Conservation (phyloP, 2,888 invertebrate genomes). For the Athripsodes cinereus region DNA sequence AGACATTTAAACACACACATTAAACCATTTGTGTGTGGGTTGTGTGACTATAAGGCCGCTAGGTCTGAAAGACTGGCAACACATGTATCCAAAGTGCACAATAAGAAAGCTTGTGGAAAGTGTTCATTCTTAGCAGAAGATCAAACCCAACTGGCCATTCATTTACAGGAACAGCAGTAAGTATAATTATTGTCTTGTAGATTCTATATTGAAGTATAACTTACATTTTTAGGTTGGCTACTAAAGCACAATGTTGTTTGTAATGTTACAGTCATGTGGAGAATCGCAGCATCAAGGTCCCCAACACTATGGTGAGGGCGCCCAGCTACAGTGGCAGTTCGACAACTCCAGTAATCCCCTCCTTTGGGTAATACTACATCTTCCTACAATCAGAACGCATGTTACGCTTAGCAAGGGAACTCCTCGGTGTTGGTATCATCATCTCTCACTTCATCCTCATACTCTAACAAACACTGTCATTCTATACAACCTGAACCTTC, state of each 20-base stretch:
- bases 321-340: conserved; percentile 33
- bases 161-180: conserved; percentile 72
- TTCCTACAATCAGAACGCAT: conserved; percentile 17
- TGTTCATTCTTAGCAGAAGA: conserved; percentile 85
- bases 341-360: conserved; percentile 30
- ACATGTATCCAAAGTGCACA: conserved; percentile 87
- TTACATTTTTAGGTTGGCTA: too few species aligned
- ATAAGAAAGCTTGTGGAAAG: conserved; percentile 83
- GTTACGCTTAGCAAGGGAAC: conserved; percentile 25
- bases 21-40: conserved; percentile 83
- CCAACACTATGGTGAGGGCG: conserved; percentile 41
- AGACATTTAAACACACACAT: conserved; percentile 88
- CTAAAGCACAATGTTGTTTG: too few species aligned
- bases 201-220: too few species aligned
- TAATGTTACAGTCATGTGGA: conserved; percentile 52
- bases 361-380: conserved; percentile 34
- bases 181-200: conserved; percentile 42
- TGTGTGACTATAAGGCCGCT: conserved; percentile 92
- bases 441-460: conserved; percentile 12
- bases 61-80: conserved; percentile 84
- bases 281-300: conserved; percentile 53
- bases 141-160: conserved; percentile 68
- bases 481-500: conserved; percentile 17
- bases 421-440: conserved; percentile 26
- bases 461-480: conserved; percentile 17